These are phyloP conservation scores for Syngnathus acus DNA, from an alignment of 2,797 vertebrate species.

Conservation along the genomic window DNA sequence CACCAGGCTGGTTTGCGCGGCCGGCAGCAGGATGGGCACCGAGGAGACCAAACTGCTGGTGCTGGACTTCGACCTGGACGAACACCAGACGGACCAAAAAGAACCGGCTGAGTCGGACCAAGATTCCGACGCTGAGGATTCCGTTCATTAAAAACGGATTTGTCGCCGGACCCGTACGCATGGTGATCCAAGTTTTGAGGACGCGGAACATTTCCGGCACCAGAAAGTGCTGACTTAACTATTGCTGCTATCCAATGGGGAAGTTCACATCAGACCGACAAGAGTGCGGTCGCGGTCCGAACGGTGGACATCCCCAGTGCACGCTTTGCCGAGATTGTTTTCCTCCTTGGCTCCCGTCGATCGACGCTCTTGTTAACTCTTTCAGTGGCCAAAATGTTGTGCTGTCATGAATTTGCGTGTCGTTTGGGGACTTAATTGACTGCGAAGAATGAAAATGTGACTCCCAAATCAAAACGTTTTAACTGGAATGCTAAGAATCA, in stretches of 20 bases:
- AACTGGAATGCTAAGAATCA: not conserved
- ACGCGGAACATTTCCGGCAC: not conserved
- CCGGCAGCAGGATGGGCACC: conserved; percentile 89
- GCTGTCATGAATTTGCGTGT: not conserved
- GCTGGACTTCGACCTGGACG: conserved; percentile 89
- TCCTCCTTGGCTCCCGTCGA: not conserved
- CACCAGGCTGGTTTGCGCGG: conserved; percentile 89
- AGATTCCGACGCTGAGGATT: not conserved
- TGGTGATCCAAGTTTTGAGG: not conserved
- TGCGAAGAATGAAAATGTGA: not conserved
- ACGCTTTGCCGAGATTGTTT: not conserved
- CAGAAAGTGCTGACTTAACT: not conserved
- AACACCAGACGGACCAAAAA: conserved; percentile 30
- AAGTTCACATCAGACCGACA: not conserved
- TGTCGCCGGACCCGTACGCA: not conserved
- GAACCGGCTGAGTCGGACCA: not conserved
- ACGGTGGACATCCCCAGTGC: not conserved
- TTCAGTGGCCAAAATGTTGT: not conserved
- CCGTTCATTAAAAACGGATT: not conserved
- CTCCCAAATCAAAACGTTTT: not conserved
- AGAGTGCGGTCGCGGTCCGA: not conserved
- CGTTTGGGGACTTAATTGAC: not conserved
- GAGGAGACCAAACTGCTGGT: conserved; percentile 95
- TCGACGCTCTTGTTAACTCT: not conserved
- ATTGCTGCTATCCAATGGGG: not conserved